Base-by-base conservation (phyloP, 2,113 vertebrate species). In the Neoarius graeffei region DNA sequence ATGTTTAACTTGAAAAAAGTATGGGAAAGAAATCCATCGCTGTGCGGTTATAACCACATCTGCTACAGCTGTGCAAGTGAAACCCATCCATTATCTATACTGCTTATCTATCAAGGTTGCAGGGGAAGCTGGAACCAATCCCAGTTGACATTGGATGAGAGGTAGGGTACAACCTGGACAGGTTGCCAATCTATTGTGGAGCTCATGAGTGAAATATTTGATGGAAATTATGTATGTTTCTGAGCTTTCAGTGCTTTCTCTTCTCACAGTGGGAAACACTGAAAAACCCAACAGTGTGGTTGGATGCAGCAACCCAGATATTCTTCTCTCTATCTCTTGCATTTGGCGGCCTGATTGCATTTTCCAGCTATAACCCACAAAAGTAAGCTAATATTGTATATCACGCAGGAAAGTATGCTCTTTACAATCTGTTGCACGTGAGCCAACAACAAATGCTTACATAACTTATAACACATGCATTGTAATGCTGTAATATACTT, bases 311-410 rank as follows among this genome's bases (percentile, higher is more conserved):
- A 57, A 97, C 96, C 0, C 97, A 98, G 94, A 96, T 97, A 42
- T 97, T 97, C 92, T 97, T 96, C 92, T 97, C 97, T 9, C 94
- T 99, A 52, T 98, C 97, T 20, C 87, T 99, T 95, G 97, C 94
- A 86, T 96, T 96, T 13, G 97, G 98, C 85, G 97, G 98, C 71
- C 96, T 98, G 69, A 97, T 98, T 54, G 95, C 97, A 0, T 97
- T 97, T 1, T 96, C 98, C 25, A 99, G 98, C 92, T 99, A 98
- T 84, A 98, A 97, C 23, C 87, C 92, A 1, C 91, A 95, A 88
- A 97, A 94, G 97, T 97, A 94, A 93, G 94, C 81, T 30, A 1
- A 48, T 57, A 42, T 42, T 42, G 42, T 42, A 54, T 79, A n/a
- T 56, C 10, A 77, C 11, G 7, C 23, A 77, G 7, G 6, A 56